Evolutionary conservation across 2,888 invertebrate genomes (phyloP).

Genomic region (Drosophila emarginata): DNA sequence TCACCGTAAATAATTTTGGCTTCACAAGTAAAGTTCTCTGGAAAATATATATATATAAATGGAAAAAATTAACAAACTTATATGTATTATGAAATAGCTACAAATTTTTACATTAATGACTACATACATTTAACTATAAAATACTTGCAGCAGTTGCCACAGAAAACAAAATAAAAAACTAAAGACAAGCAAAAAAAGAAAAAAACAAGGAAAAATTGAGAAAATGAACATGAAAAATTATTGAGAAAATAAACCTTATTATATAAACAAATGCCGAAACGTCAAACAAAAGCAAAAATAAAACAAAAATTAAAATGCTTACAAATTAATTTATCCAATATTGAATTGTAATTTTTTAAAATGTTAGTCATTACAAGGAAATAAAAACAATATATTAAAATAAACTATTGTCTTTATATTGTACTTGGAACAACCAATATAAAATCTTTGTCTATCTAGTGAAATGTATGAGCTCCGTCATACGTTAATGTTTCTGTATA

Average conservation of each 20-base stretch:
- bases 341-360: slow-evolving; percentile 77
- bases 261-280: slow-evolving; percentile 59
- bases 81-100: slow-evolving; percentile 44
- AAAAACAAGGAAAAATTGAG: slow-evolving; percentile 59
- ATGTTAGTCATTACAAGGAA: slow-evolving; percentile 76
- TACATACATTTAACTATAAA: slow-evolving; percentile 64
- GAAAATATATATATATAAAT: slow-evolving; percentile 16
- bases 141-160: slow-evolving; percentile 49
- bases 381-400: slow-evolving; percentile 62
- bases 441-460: too few relatives aligned
- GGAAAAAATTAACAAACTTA: slow-evolving; percentile 26
- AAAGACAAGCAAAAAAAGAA: slow-evolving; percentile 22
- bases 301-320: slow-evolving; percentile 60
- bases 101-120: slow-evolving; percentile 70
- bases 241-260: slow-evolving; percentile 44
- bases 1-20: neutral
- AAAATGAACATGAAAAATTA: slow-evolving; percentile 67
- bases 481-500: too few relatives aligned
- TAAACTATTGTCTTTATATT: slow-evolving; percentile 1
- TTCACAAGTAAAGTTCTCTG: neutral
- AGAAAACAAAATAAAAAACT: slow-evolving; percentile 26
- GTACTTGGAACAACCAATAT: too few relatives aligned
- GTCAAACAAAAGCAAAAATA: slow-evolving; percentile 51
- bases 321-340: slow-evolving; percentile 73
- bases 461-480: too few relatives aligned